Evolutionary conservation across 2,888 invertebrate genomes (phyloP), one percentile per base, ranked within the genome.

Genomic region (Meteorus colon): DNA sequence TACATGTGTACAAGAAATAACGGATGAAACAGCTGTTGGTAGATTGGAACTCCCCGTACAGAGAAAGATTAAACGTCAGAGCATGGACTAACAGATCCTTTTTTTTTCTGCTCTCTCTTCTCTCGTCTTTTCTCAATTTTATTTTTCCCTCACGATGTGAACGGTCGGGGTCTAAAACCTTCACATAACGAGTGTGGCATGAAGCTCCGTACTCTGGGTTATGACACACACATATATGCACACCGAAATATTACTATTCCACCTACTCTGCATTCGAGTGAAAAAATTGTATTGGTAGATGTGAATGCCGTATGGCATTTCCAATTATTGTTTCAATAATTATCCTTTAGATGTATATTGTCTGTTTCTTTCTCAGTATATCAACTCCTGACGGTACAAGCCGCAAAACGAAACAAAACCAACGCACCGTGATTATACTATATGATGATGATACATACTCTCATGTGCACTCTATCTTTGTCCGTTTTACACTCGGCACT

Each of bases 11-110:
- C 29, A 69, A 41, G 29, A 24, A 71, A 51, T 59, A 75, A 71
- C 45, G 34, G 63, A 72, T 72, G 78, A 81, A 81, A 81, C 80
- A 81, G 81, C 80, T 81, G 81, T 81, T 79, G 70, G 78, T 81
- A 76, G 19, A 63, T 79, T 55, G 55, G 51, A 68, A 71, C 41
- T 71, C 78, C 74, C 76, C 68, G 72, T 73, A 70, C 51, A 67
- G 66, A 72, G 37, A 75, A 68, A 75, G 71, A 77, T 77, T 71
- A 77, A 79, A 80, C 79, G 80, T 80, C 80, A 80, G 79, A 79
- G 73, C 51, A 51, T 34, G 67, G 68, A 67, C 59, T 41, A 41
- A 45, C 55, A 37, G 14, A 75, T 51, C 31, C 51, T 73, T 27
- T 70, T 29, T 55, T 24, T 5, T 8, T 55, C n/a, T 55, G 1